These are phyloP conservation scores for Actinostola sp. DNA, from an alignment of 92 coral and sea anemone genomes.

Conservation along the genomic window DNA sequence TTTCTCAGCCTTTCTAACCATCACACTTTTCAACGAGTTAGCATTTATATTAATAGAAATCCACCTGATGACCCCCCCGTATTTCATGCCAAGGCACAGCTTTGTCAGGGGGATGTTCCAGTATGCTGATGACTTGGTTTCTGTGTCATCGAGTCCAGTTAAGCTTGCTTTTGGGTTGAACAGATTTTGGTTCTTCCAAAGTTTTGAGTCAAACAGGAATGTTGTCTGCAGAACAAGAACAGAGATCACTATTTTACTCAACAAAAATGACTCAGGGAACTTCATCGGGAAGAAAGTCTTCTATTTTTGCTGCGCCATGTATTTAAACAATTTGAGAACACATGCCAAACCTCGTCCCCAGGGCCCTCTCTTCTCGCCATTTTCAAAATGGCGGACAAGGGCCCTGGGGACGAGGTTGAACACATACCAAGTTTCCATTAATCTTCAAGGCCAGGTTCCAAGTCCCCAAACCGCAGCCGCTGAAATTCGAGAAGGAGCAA, in stretches of 20 bases:
- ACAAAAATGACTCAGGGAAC: too few species aligned
- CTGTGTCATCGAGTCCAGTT: slow-evolving; percentile 13
- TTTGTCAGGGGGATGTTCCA: slow-evolving; percentile 14
- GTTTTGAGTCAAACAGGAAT: not conserved
- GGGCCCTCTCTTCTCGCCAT: too few species aligned
- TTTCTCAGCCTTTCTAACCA: not conserved
- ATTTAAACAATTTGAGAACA: not conserved
- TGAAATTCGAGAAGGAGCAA: not conserved
- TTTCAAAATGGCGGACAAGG: too few species aligned
- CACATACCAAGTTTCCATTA: slow-evolving; percentile 4
- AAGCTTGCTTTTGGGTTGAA: not conserved
- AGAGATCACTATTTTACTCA: not conserved
- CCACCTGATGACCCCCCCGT: slow-evolving; percentile 24
- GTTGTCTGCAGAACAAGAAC: slow-evolving; percentile 1
- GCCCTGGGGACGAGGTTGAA: too few species aligned
- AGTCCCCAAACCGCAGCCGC: slow-evolving; percentile 8
- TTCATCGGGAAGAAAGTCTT: too few species aligned
- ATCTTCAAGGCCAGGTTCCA: slow-evolving; percentile 27
- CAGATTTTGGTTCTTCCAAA: not conserved
- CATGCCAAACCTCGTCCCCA: too few species aligned
- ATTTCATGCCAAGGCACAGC: slow-evolving; percentile 35
- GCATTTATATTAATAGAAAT: not conserved
- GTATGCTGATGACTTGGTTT: slow-evolving; percentile 23
- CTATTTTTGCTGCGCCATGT: too few species aligned
- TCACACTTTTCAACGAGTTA: not conserved